Percentiles rank a stretch among this genome's conserved stretches.
Conservation (phyloP, 1,140 invertebrate species). For the Trypoxylus dichotomus region DNA sequence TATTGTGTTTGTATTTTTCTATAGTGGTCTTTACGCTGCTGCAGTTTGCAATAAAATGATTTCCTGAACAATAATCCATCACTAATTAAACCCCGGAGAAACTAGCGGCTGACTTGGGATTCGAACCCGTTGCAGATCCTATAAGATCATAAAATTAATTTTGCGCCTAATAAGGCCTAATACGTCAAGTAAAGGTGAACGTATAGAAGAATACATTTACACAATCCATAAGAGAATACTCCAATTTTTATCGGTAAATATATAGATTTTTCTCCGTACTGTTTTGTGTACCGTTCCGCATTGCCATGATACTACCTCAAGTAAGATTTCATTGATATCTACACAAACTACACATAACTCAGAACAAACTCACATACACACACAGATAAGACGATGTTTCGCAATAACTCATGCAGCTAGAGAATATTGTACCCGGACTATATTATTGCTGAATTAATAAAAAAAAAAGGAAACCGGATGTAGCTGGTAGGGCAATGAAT, state of each 20-base stretch:
- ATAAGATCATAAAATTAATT: not conserved
- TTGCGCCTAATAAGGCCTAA: not conserved
- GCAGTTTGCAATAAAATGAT: no score
- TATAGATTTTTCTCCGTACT: not conserved
- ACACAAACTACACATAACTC: not conserved
- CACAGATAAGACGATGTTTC: not conserved
- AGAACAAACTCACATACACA: not conserved
- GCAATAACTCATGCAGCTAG: no score
- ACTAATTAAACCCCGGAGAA: no score
- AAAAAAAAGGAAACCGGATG: no score
- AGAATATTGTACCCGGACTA: no score
- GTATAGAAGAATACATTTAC: not conserved
- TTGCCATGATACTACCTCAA: constrained; percentile 7
- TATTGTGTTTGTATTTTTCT: no score
- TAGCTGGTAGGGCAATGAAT: no score
- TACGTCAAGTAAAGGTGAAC: not conserved
- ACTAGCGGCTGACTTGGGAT: no score
- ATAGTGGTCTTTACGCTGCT: no score
- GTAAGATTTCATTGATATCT: not conserved
- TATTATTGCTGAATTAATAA: no score
- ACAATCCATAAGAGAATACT: not conserved
- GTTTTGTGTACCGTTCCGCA: not conserved
- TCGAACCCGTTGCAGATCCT: no score
- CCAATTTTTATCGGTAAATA: not conserved
- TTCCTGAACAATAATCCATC: no score